Evolutionary conservation across 2,113 vertebrate genomes (phyloP), one percentile per base, ranked within the genome.

Genomic region (Apteryx mantelli): DNA sequence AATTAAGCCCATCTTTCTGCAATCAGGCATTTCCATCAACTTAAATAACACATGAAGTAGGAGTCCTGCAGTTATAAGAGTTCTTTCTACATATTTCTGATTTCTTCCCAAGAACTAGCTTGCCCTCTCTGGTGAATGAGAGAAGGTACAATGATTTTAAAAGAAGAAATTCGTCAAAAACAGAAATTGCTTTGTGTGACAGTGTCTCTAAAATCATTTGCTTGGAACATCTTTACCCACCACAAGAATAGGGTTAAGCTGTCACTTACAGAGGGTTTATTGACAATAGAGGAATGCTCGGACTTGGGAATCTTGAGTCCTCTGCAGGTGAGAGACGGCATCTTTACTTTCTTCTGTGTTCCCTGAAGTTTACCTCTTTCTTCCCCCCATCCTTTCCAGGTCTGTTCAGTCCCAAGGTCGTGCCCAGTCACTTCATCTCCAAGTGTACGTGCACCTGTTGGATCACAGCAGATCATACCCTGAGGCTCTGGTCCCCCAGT

Each of bases 131-230:
- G 11, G 70, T 56, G 42, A 85, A 73, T 30, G 32, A 94, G 61
- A 78, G 0, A 58, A 32, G 1, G 16, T 88, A 26, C 22, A 66
- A 53, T 25, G 13, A 32, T 69, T 58, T 6, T 56, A 40, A 28
- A 16, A 19, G 25, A 40, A 30, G 5, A 17, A 9, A 11, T 61
- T 32, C 10, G 4, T 1, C 8, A 11, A 30, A 74, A n/a, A 13
- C 5, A 46, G 5, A 77, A 86, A 78, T 69, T 46, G 7, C 0
- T 0, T 20, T 75, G 48, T 76, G 16, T 38, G 38, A 20, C 0
- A 2, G 4, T 86, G 16, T 61, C 21, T 44, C 25, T 85, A 75
- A 82, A 91, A 79, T 34, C 7, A 28, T 1, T 0, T 79, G 34
- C 14, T 64, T 93, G 20, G 21, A 65, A 69, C 5, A 2, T 75